A percentile compares a stretch with the other conserved stretches of the same genome.
Conservation (phyloP, 2,797 vertebrate genomes). For the Chromobotia macracanthus region DNA sequence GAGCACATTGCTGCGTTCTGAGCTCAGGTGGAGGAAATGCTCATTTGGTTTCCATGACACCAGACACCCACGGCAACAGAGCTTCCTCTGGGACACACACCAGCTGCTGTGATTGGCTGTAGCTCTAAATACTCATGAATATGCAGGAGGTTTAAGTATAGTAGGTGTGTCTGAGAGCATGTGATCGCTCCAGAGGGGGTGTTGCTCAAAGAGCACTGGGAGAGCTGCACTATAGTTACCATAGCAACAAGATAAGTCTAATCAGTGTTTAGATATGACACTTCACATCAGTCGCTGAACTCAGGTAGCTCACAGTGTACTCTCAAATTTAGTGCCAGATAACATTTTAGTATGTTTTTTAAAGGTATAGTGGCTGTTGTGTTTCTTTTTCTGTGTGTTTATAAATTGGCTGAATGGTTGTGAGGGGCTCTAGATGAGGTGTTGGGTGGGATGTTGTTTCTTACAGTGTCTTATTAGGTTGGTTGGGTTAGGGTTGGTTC, state of each 20-base stretch:
- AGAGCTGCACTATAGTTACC: neutral
- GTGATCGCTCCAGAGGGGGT: neutral
- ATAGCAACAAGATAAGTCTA: slow-evolving; percentile 5
- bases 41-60: slow-evolving; percentile 57
- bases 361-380: too few relatives aligned
- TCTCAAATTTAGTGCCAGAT: too few relatives aligned
- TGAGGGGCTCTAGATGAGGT: too few relatives aligned
- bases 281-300: slow-evolving; percentile 1
- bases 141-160: neutral
- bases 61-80: neutral
- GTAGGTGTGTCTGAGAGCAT: neutral
- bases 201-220: neutral
- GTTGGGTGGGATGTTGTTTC: too few relatives aligned
- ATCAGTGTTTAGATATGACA: slow-evolving; percentile 19
- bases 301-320: neutral
- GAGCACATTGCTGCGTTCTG: slow-evolving; percentile 54
- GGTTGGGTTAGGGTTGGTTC: too few relatives aligned
- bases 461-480: too few relatives aligned
- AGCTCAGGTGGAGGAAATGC: slow-evolving; percentile 57
- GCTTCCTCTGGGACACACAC: slow-evolving; percentile 2
- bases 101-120: neutral
- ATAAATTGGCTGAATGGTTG: too few relatives aligned
- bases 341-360: too few relatives aligned
- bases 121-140: slow-evolving; percentile 5
- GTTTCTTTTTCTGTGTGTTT: too few relatives aligned